Conservation (phyloP, 2,113 vertebrate species). For the Nothocercus julius region DNA sequence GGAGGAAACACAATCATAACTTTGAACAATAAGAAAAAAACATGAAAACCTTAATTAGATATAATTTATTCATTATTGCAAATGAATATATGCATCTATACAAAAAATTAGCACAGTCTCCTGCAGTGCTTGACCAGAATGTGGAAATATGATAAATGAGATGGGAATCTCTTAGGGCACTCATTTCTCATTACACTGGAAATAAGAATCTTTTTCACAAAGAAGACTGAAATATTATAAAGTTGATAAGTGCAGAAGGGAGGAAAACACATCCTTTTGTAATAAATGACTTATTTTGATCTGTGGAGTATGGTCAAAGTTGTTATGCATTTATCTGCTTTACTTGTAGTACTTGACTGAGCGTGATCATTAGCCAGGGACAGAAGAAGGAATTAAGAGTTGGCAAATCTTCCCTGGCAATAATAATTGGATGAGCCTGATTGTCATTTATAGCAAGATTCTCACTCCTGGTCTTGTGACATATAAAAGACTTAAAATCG, state of each 20-base stretch:
- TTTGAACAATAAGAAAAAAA: slow-evolving; percentile 40
- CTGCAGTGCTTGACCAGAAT: neutral
- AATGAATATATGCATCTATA: neutral
- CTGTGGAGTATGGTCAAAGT: neutral
- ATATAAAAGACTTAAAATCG: neutral
- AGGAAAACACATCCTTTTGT: neutral
- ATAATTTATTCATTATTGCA: neutral
- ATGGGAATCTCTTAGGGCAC: neutral
- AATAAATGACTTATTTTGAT: neutral
- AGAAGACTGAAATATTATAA: neutral
- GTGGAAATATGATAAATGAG: neutral
- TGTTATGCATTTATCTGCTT: neutral
- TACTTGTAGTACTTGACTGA: neutral
- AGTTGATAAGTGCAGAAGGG: neutral
- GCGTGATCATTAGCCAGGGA: neutral
- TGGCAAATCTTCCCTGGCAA: neutral
- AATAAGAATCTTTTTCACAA: neutral
- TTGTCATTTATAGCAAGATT: neutral
- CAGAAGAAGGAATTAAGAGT: neutral
- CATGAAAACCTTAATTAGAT: neutral
- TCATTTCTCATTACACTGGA: neutral
- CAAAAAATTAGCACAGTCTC: neutral
- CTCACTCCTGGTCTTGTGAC: neutral
- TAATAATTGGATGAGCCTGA: neutral
- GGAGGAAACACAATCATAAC: slow-evolving; percentile 20